Conservation (phyloP, 2,113 vertebrate species). For the Syngnathus scovelli region DNA sequence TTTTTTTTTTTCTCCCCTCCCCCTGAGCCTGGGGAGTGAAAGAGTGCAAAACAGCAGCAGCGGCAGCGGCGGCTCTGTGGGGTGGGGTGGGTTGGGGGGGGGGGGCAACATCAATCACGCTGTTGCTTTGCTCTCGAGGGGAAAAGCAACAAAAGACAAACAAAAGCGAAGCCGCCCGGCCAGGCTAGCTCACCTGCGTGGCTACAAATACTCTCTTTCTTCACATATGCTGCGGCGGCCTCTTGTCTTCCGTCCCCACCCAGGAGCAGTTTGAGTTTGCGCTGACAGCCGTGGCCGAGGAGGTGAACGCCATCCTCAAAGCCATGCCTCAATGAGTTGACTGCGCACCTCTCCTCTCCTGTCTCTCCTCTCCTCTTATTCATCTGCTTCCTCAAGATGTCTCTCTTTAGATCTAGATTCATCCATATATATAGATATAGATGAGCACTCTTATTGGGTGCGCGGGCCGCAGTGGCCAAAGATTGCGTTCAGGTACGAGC, state of each 20-base stretch:
- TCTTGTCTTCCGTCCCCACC: not conserved
- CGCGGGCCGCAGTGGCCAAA: not conserved
- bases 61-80: conserved; percentile 49
- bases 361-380: conserved; percentile 25
- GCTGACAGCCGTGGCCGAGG: conserved; percentile 74
- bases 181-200: conserved; percentile 23
- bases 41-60: conserved; percentile 55
- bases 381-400: conserved; percentile 29
- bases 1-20: conserved; percentile 34
- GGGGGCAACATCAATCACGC: conserved; percentile 61
- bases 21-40: conserved; percentile 50
- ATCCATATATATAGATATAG: conserved; percentile 39
- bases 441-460: not conserved
- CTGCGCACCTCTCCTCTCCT: conserved; percentile 14
- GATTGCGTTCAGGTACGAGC: not conserved
- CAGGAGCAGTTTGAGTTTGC: conserved; percentile 77
- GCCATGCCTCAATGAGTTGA: conserved; percentile 65
- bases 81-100: conserved; percentile 1
- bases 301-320: conserved; percentile 76
- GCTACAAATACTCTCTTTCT: not conserved
- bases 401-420: conserved; percentile 35
- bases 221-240: conserved; percentile 6
- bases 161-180: too few species aligned
- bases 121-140: conserved; percentile 44
- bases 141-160: conserved; percentile 43